Base-by-base conservation (phyloP, 1,140 invertebrate species). In the Heliconius eleuchia region DNA sequence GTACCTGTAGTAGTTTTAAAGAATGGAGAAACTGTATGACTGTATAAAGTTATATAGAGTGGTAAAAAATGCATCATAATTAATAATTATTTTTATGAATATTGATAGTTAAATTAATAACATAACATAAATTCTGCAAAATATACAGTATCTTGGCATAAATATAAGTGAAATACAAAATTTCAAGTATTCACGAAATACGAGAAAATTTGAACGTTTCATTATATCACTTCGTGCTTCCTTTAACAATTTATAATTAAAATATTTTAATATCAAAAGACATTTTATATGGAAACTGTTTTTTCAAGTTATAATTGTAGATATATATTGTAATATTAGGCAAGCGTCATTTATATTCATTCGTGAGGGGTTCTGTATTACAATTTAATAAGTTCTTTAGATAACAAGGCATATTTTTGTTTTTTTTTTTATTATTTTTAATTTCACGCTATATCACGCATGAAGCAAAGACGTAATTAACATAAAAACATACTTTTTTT, bases 181-280 rank as follows among this genome's bases (percentile, higher is more conserved):
- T 66, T 66, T 66, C 27, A 16, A 27, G 27, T 13, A 16, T 66
- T 66, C 23, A 3, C 23, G 60, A 66, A 27, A 27, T 2, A 27
- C 55, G 55, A 27, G 23, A 66, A 57, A 57, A 57, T 55, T 27
- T 60, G n/a, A 27, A 66, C 57, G 30, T 66, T 66, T 66, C 30
- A 66, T 66, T 66, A 30, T 66, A 66, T 16, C 30, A 27, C 57
- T 66, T 27, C 30, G 57, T 13, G 57, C 23, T 66, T 66, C 57
- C 23, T 66, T 19, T 66, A 27, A 66, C n/a, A 66, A 27, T 66
- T 66, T 66, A 66, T 30, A 66, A 66, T 66, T 66, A 66, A 66
- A 66, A 66, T 66, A 66, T 66, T 66, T 66, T 66, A 27, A 66
- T 66, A 66, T 66, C 13, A 57, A 57, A 57, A 57, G 6, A 57